Evolutionary conservation across 2,113 vertebrate genomes (phyloP).

Genomic region (Smithornis capensis): DNA sequence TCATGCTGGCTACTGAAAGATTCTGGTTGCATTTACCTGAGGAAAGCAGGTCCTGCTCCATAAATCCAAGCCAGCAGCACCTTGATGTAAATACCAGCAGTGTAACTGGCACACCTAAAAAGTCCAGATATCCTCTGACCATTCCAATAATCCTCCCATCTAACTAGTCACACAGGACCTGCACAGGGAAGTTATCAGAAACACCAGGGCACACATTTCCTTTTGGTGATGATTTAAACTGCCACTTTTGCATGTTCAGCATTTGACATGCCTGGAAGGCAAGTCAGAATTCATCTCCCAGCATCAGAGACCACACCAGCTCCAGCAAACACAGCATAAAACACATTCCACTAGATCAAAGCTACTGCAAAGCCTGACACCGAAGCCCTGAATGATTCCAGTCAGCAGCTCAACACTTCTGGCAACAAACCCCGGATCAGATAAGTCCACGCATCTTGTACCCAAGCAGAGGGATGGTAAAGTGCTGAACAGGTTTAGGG

Average conservation of each 20-base stretch:
- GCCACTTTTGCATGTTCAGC: constrained; percentile 15
- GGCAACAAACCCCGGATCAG: not conserved
- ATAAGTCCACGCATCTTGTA: not conserved
- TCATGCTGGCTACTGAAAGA: not conserved
- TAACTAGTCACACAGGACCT: constrained; percentile 1
- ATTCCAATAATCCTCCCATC: not conserved
- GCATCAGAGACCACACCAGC: constrained; percentile 1
- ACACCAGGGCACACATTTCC: not conserved
- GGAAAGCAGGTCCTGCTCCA: not conserved
- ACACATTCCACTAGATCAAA: constrained; percentile 58
- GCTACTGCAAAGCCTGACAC: not conserved
- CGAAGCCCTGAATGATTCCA: not conserved
- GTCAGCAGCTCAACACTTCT: constrained; percentile 3
- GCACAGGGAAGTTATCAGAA: not conserved
- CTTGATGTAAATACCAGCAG: not conserved
- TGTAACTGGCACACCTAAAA: not conserved
- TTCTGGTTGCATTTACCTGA: not conserved
- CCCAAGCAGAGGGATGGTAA: not conserved
- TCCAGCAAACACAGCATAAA: constrained; percentile 38
- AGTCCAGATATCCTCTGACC: not conserved
- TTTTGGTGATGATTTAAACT: not conserved
- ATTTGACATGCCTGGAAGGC: constrained; percentile 27
- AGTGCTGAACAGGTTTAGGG: constrained; percentile 25
- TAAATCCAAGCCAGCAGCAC: not conserved
- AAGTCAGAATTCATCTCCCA: constrained; percentile 49